Evolutionary conservation across 2,888 invertebrate genomes (phyloP).

Genomic region (Phengaris arion): DNA sequence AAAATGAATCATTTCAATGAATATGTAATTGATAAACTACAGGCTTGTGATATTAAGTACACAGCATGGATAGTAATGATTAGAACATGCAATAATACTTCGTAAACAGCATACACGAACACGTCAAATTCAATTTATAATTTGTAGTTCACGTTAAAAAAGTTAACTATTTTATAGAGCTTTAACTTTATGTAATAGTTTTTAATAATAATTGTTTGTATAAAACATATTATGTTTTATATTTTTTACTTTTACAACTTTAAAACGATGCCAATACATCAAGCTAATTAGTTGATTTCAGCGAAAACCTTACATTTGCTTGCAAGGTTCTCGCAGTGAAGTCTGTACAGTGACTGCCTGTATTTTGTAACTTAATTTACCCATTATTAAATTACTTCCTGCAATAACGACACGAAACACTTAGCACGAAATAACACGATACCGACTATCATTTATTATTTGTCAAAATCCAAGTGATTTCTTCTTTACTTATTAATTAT

Average conservation of each 20-base stretch:
- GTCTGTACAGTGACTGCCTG: background rate
- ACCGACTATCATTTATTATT: constrained; percentile 23
- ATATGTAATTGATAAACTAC: constrained; percentile 14
- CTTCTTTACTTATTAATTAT: constrained; percentile 5
- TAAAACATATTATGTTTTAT: no score
- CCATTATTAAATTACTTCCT: constrained; percentile 20
- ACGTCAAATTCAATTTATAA: background rate
- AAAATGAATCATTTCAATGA: background rate
- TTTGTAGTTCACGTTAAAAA: background rate
- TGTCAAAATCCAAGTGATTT: constrained; percentile 22
- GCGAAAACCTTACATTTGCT: background rate
- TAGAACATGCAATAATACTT: constrained; percentile 4
- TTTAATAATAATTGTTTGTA: no score
- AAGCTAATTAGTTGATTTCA: background rate
- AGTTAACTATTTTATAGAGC: background rate
- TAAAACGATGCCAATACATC: no score
- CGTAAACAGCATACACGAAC: background rate
- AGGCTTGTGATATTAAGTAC: background rate
- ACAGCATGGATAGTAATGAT: background rate
- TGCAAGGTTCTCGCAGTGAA: background rate
- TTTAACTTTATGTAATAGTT: background rate
- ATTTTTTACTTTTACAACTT: no score
- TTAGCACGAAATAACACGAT: background rate
- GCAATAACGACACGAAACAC: constrained; percentile 6
- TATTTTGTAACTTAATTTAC: constrained; percentile 10